These are phyloP conservation scores for Capitulum mitella DNA, from an alignment of 2,888 invertebrate species.

Conservation along the genomic window DNA sequence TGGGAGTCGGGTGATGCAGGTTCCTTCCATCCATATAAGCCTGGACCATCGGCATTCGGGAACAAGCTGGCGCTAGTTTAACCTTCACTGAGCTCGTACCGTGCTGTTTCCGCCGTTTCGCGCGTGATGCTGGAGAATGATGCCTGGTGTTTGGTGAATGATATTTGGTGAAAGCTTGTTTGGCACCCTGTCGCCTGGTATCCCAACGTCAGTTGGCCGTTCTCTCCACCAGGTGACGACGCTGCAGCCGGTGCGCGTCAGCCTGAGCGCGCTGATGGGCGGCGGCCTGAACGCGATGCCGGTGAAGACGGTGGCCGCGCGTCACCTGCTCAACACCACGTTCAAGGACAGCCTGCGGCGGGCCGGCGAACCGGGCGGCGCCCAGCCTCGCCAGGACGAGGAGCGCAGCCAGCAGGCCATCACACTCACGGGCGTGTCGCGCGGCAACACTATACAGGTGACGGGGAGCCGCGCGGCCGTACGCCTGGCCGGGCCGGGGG, in stretches of 20 bases:
- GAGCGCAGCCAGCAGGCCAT: not conserved
- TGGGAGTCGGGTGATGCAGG: no score
- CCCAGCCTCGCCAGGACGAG: not conserved
- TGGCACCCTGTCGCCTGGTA: not conserved
- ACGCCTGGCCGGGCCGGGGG: no score
- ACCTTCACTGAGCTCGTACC: no score
- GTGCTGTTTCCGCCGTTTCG: no score
- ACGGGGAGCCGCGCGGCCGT: not conserved
- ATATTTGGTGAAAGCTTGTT: no score
- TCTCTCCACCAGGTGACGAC: not conserved
- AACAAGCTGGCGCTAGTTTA: no score
- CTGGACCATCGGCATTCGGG: no score
- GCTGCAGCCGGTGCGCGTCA: conserved; percentile 12
- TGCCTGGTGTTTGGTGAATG: no score
- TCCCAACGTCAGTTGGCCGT: not conserved
- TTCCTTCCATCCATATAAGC: no score
- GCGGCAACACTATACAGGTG: conserved; percentile 14
- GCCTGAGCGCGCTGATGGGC: conserved; percentile 15
- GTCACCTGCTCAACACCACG: not conserved
- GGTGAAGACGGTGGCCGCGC: conserved; percentile 21
- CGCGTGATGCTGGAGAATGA: no score
- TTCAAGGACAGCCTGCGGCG: conserved; percentile 10
- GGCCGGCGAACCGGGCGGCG: not conserved
- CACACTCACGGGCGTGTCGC: conserved; percentile 13
- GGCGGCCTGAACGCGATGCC: conserved; percentile 2